Evolutionary conservation across 2,888 invertebrate species (phyloP), one percentile per base, ranked within the genome.

Genomic region (Meliscaeva auricollis): DNA sequence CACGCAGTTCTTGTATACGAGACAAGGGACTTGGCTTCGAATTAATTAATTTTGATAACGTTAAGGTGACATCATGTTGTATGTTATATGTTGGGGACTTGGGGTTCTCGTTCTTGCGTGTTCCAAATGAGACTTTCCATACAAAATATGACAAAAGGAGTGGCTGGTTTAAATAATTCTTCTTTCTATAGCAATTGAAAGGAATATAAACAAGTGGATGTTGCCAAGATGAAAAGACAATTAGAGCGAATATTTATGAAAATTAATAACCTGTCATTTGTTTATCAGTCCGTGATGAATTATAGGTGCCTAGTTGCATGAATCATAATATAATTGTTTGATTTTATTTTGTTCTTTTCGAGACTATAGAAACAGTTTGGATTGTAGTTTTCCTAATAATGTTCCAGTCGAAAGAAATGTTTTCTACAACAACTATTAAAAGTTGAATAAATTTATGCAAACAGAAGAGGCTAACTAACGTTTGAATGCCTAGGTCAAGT

Each of bases 11-110:
- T 11, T 54, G 30, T 7, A 52, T 15, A 44, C 26, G 70, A 66
- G 41, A 58, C 76, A 32, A 58, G 20, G 30, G 17, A 58, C 32
- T 66, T 54, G 72, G 50, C 8, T 52, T 75, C 69, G 48, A 77
- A 73, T 77, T 83, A 83, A 83, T 83, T 83, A 83, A 83, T 83
- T 77, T 83, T 83, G 82, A 83, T 78, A 83, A 74, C 72, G 78
- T 68, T 73, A 35, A 54, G 68, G 68, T 74, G 68, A 62, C 66
- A 54, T 68, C 66, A 41, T 50, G 15, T 54, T 41, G 17, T 60
- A 22, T 44, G 38, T 52, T 17, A 7, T 17, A 17, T 46, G 46
- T 54, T 46, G 3, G 17, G 46, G 8, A 4, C 17, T 46, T 8
- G 3, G 46, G 46, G 17, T 17, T 17, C 38, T 35, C 2, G 17